phyloP scores from a whole-genome alignment of 2,888 invertebrate species.

The Pycnomerus fuliginosus region DNA sequence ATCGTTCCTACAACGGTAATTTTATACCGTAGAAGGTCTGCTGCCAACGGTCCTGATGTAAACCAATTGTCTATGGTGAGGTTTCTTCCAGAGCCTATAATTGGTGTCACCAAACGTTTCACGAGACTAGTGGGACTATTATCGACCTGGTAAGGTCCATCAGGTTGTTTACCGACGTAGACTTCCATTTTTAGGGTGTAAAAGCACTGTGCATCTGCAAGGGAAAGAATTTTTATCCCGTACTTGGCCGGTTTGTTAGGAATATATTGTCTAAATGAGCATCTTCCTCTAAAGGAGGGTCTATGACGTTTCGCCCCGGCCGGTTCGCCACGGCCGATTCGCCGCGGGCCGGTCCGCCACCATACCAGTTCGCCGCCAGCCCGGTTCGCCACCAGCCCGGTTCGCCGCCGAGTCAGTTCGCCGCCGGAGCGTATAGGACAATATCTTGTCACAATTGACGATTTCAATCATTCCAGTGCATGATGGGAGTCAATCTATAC shows the following conservation, averaged over 20 bases:
- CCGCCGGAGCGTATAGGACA: too few species aligned
- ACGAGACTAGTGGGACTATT: conserved; percentile 19
- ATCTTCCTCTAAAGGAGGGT: neutral
- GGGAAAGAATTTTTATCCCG: conserved; percentile 31
- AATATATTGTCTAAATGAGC: conserved; percentile 9
- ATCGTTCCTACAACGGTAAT: conserved; percentile 15
- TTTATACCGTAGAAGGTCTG: conserved; percentile 12
- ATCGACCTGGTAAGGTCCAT: conserved; percentile 20
- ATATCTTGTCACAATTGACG: too few species aligned
- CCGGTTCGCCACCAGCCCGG: too few species aligned
- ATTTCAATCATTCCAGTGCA: too few species aligned
- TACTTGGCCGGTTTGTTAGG: conserved; percentile 36
- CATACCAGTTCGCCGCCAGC: too few species aligned
- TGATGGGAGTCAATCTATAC: too few species aligned
- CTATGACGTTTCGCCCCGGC: too few species aligned
- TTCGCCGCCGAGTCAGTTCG: too few species aligned
- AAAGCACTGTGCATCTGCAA: conserved; percentile 27
- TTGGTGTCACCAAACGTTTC: conserved; percentile 16
- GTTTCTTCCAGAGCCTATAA: conserved; percentile 27
- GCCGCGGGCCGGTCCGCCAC: too few species aligned
- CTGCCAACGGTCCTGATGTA: conserved; percentile 10
- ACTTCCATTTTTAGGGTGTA: conserved; percentile 29
- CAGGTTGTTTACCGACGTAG: conserved; percentile 31
- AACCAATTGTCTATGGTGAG: conserved; percentile 36
- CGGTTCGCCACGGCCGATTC: too few species aligned